phyloP scores from a whole-genome alignment of 2,888 invertebrate species.

The Drosophila phalerata region DNA sequence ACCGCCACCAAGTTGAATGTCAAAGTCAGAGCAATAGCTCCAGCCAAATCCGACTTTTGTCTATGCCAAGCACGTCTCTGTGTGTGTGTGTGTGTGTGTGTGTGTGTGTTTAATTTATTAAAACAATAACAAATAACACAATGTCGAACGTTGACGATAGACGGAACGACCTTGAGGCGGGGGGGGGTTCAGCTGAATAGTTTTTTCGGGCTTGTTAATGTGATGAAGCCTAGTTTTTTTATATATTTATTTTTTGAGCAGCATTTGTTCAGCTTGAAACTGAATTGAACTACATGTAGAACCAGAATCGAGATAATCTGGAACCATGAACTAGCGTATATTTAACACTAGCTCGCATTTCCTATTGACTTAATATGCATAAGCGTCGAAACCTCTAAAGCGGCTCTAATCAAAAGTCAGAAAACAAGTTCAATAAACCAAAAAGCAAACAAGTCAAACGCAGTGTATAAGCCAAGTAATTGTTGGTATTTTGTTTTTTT shows the following conservation, averaged over 20 bases:
- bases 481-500: slow-evolving; percentile 20
- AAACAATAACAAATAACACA: slow-evolving; percentile 27
- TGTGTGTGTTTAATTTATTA: slow-evolving; percentile 15
- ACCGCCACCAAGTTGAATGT: slow-evolving; percentile 70
- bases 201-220: slow-evolving; percentile 31
- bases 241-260: slow-evolving; percentile 5
- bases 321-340: slow-evolving; percentile 24
- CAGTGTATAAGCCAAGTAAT: slow-evolving; percentile 47
- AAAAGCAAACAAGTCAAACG: slow-evolving; percentile 56
- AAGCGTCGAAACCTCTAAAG: slow-evolving; percentile 52
- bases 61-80: slow-evolving; percentile 60
- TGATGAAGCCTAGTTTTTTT: slow-evolving; percentile 43
- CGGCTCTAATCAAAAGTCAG: slow-evolving; percentile 66
- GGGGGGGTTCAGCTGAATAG: slow-evolving; percentile 31
- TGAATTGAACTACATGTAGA: slow-evolving; percentile 24
- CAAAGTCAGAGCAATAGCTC: slow-evolving; percentile 59
- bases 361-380: slow-evolving; percentile 54
- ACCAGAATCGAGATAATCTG: slow-evolving; percentile 28
- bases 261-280: slow-evolving; percentile 42
- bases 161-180: slow-evolving; percentile 39
- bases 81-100: slow-evolving; percentile 3
- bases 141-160: slow-evolving; percentile 19
- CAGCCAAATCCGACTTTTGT: slow-evolving; percentile 32
- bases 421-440: slow-evolving; percentile 75
- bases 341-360: slow-evolving; percentile 38